Conservation (phyloP, 2,888 invertebrate genomes). For the Litoditis marina region DNA sequence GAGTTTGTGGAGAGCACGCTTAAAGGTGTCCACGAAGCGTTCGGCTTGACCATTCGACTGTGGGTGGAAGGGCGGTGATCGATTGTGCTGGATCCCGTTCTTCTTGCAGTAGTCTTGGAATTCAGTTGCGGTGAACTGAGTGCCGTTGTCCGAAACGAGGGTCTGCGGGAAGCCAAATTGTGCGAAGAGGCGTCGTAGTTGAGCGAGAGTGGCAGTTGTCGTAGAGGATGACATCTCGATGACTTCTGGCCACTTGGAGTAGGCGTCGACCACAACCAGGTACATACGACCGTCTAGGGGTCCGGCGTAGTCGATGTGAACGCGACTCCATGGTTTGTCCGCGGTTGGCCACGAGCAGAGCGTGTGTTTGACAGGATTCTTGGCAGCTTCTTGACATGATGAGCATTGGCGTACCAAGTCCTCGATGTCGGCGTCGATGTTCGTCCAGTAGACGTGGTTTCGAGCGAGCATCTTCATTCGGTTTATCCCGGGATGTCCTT, state of each 20-base stretch:
- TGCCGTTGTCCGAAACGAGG: slow-evolving; percentile 60
- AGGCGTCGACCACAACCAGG: slow-evolving; percentile 63
- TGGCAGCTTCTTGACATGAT: slow-evolving; percentile 29
- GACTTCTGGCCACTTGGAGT: too few relatives aligned
- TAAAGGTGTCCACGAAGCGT: slow-evolving; percentile 45
- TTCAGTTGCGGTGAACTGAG: slow-evolving; percentile 47
- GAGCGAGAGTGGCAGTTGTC: too few relatives aligned
- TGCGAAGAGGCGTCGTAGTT: too few relatives aligned
- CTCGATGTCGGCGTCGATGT: slow-evolving; percentile 39
- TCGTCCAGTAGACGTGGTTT: slow-evolving; percentile 55
- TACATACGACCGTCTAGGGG: slow-evolving; percentile 57
- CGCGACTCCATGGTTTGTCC: slow-evolving; percentile 59
- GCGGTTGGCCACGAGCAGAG: slow-evolving; percentile 55
- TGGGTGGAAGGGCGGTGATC: slow-evolving; percentile 49
- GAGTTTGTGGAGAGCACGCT: slow-evolving; percentile 19
- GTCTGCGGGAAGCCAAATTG: slow-evolving; percentile 48
- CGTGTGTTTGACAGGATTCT: slow-evolving; percentile 31
- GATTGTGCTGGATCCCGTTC: slow-evolving; percentile 39
- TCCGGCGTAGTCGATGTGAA: slow-evolving; percentile 65
- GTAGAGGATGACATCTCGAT: too few relatives aligned
- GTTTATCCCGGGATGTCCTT: slow-evolving; percentile 51
- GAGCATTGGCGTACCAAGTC: slow-evolving; percentile 29
- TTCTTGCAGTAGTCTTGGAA: slow-evolving; percentile 41
- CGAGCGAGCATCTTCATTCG: slow-evolving; percentile 55
- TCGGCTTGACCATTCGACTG: slow-evolving; percentile 55